Evolutionary conservation across 2,797 vertebrate species (phyloP).

Genomic region (Notolepis coatsorum): DNA sequence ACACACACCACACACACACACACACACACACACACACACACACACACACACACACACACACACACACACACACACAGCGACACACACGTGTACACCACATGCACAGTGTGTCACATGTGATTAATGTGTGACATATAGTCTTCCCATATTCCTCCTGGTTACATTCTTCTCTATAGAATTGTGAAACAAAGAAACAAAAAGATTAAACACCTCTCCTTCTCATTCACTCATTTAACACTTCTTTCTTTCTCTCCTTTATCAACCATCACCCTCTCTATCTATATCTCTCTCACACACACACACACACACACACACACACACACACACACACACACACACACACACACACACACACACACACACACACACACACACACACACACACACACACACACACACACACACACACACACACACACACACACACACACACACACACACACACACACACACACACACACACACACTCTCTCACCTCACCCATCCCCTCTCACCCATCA

Average conservation of each 20-base stretch:
- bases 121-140: not conserved
- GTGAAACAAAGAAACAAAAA: conserved; percentile 64
- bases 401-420: no score
- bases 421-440: no score
- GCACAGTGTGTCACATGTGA: no score
- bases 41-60: conserved; percentile 22
- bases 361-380: no score
- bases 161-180: conserved; percentile 52
- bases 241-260: conserved; percentile 49
- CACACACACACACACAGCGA: not conserved
- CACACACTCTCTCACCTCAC: no score
- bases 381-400: no score
- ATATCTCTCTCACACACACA: not conserved
- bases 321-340: no score
- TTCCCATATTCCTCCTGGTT: conserved; percentile 37
- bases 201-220: conserved; percentile 70
- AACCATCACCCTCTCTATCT: not conserved
- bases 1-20: conserved; percentile 24
- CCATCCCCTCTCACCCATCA: no score
- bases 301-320: no score
- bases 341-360: no score
- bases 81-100: no score
- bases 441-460: no score
- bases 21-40: conserved; percentile 4
- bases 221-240: conserved; percentile 71